Base-by-base conservation (phyloP, 2,888 invertebrate species). In the Papilio protenor region DNA sequence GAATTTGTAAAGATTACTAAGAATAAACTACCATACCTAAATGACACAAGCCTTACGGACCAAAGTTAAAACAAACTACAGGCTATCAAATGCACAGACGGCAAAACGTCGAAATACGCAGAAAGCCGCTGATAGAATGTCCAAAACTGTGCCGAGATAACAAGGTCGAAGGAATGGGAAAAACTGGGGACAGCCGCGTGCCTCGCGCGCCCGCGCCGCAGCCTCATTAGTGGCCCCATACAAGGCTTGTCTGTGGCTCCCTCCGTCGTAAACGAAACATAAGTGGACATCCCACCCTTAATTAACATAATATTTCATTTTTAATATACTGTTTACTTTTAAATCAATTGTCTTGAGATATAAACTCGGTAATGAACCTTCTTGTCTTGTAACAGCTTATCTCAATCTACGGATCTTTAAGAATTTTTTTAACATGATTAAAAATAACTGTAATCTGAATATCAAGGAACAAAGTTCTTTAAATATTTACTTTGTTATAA, bases 211-310 rank as follows among this genome's bases (percentile, higher is more conserved):
- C 80, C 76, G 80, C 84, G 82, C 81, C 79, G 77, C 79, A 81
- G 33, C 47, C 88, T 90, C 90, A 88, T 89, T 90, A 90, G 85
- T 80, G 79, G 81, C 69, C 80, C 90, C 89, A 81, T 89, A 90
- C 87, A 89, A 84, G 89, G 89, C 77, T 33, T 64, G 75, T 79
- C 81, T 81, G 81, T 81, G 80, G 80, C 81, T 77, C 77, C 77
- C 55, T 77, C 75, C 66, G 78, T 79, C 75, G 79, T 75, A 76
- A 79, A 79, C 79, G 77, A 57, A 78, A 79, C 77, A 79, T 79
- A 78, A 83, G 80, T 79, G 80, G 81, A 77, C 80, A 61, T 78
- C 80, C 79, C 81, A 49, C 61, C 76, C 78, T 77, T 80, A 80
- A 81, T 76, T 79, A 79, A n/a, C 76, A 79, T 76, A 76, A 79